Conservation (phyloP, 2,113 vertebrate genomes). For the Nesoenas mayeri region DNA sequence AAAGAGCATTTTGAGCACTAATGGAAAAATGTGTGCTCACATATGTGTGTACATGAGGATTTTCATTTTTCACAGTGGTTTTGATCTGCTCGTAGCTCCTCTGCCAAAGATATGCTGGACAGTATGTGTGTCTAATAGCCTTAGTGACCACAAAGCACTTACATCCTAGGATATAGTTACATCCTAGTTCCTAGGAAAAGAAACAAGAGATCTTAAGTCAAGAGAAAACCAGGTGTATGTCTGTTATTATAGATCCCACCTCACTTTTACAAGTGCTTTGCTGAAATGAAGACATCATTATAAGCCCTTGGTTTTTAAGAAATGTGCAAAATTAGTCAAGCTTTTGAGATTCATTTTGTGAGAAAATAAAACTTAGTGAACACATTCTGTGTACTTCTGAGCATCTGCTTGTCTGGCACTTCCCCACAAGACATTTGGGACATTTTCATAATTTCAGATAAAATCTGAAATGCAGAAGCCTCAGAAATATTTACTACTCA, state of each 20-base stretch:
- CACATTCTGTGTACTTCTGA: neutral
- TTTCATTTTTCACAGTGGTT: neutral
- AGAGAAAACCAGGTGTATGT: neutral
- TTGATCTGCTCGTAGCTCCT: neutral
- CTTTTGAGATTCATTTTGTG: neutral
- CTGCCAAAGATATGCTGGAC: neutral
- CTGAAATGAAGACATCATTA: neutral
- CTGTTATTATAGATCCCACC: neutral
- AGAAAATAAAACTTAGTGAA: conserved; percentile 33
- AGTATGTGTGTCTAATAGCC: neutral
- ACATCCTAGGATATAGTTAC: neutral
- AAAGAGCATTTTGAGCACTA: neutral
- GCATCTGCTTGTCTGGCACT: conserved; percentile 27
- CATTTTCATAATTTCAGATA: conserved; percentile 21
- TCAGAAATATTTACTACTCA: conserved; percentile 13
- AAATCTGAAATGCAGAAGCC: neutral
- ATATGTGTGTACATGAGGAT: neutral
- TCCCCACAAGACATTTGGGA: conserved; percentile 24
- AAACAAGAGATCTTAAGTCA: neutral
- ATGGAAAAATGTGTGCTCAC: neutral
- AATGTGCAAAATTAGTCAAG: neutral
- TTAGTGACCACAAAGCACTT: neutral
- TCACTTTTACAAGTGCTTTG: neutral
- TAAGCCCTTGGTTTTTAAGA: neutral
- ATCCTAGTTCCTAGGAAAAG: neutral